Conservation (phyloP, 2,888 invertebrate genomes). For the Urechis unicinctus region DNA sequence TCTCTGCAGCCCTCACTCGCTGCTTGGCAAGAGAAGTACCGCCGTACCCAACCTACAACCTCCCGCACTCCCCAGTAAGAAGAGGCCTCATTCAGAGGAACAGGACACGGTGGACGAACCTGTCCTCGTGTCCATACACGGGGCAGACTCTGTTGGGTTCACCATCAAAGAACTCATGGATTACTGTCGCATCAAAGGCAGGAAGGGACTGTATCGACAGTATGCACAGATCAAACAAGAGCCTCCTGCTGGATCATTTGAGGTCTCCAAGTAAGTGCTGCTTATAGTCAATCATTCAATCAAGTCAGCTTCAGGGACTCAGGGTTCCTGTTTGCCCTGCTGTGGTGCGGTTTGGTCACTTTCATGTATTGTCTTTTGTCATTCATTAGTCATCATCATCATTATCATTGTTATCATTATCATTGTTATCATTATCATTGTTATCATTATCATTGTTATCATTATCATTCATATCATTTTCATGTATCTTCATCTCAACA, state of each 20-base stretch:
- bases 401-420: not conserved
- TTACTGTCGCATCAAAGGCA: conserved; percentile 58
- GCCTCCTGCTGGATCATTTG: conserved; percentile 81
- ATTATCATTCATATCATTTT: not conserved
- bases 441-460: not conserved
- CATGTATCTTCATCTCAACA: not conserved
- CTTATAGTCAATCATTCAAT: too few relatives aligned
- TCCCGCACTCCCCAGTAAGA: not conserved
- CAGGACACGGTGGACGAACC: conserved; percentile 14
- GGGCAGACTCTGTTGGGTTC: conserved; percentile 50
- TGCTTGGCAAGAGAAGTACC: not conserved
- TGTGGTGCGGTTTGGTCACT: too few relatives aligned
- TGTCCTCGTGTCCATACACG: conserved; percentile 38
- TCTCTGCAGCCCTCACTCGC: conserved; percentile 24
- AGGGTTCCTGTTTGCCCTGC: not conserved
- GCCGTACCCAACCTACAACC: not conserved
- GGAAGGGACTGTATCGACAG: conserved; percentile 70
- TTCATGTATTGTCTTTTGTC: not conserved
- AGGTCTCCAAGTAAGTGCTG: conserved; percentile 69
- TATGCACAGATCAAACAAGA: conserved; percentile 80
- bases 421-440: not conserved
- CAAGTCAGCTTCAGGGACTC: not conserved
- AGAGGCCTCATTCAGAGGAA: not conserved
- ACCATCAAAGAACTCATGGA: conserved; percentile 70
- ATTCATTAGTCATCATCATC: not conserved